A percentile compares a stretch with the other conserved stretches of the same genome.
phyloP scores from a whole-genome alignment of 1,140 invertebrate genomes.

The Drosophila kanapiae region DNA sequence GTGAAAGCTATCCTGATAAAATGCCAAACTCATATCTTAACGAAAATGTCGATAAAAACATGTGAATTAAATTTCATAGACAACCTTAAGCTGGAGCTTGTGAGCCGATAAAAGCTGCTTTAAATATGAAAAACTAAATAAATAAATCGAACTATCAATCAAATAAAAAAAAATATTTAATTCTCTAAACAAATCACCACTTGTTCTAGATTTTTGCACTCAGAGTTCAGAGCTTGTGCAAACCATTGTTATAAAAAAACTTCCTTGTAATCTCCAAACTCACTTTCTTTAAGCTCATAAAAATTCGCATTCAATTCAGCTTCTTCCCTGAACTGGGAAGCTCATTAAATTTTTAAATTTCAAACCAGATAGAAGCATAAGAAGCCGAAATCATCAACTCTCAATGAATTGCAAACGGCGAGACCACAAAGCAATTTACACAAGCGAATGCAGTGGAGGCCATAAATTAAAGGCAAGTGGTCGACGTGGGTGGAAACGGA shows the following conservation, averaged over 20 bases:
- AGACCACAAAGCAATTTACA: slow-evolving; percentile 74
- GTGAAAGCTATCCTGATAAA: too few species aligned
- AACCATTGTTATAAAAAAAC: neutral
- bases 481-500: neutral
- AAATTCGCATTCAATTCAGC: neutral
- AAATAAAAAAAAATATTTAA: too few species aligned
- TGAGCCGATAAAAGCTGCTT: neutral
- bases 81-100: too few species aligned
- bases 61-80: neutral
- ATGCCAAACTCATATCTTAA: neutral
- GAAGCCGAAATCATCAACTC: slow-evolving; percentile 59
- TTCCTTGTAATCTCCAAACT: neutral
- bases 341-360: slow-evolving; percentile 62
- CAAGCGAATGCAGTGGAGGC: slow-evolving; percentile 60
- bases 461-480: slow-evolving; percentile 70
- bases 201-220: neutral
- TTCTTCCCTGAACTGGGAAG: slow-evolving; percentile 5
- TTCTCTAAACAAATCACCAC: too few species aligned
- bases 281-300: neutral
- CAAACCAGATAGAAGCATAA: slow-evolving; percentile 29
- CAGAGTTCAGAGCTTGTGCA: too few species aligned
- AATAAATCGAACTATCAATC: neutral
- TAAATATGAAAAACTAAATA: neutral
- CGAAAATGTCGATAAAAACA: neutral
- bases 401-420: slow-evolving; percentile 53